phyloP scores from a whole-genome alignment of 2,113 vertebrate species.

The Pseudois nayaur region DNA sequence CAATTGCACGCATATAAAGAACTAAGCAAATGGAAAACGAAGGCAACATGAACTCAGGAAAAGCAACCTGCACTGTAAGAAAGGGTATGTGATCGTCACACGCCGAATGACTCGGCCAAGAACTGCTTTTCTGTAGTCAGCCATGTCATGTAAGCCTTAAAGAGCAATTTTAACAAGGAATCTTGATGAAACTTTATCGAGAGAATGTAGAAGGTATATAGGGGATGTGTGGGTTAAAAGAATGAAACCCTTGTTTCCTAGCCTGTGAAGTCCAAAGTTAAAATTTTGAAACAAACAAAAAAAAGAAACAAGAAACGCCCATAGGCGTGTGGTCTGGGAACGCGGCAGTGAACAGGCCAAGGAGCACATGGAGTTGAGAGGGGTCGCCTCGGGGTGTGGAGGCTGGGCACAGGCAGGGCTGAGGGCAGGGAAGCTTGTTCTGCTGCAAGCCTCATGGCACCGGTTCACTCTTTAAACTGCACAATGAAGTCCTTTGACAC shows the following conservation, averaged over 20 bases:
- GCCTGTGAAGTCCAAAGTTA: background rate
- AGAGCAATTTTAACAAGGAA: background rate
- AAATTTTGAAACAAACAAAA: background rate
- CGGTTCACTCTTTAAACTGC: background rate
- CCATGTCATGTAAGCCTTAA: background rate
- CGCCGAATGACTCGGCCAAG: background rate
- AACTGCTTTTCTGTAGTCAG: background rate
- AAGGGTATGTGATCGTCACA: background rate
- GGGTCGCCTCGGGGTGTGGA: background rate
- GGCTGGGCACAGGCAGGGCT: background rate
- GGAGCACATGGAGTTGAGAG: background rate
- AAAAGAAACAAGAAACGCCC: background rate
- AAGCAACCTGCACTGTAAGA: background rate
- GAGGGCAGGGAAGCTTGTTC: background rate
- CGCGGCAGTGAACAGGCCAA: background rate
- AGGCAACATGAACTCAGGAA: background rate
- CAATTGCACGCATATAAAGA: background rate
- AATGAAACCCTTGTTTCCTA: background rate
- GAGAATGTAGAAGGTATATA: background rate
- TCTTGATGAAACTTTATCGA: background rate
- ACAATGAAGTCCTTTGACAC: slow-evolving; percentile 41
- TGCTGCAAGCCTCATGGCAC: background rate
- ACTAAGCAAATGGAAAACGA: background rate
- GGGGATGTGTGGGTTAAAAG: background rate
- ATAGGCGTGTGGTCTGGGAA: background rate